Conservation (phyloP, 2,113 vertebrate species). For the Mohoua ochrocephala region DNA sequence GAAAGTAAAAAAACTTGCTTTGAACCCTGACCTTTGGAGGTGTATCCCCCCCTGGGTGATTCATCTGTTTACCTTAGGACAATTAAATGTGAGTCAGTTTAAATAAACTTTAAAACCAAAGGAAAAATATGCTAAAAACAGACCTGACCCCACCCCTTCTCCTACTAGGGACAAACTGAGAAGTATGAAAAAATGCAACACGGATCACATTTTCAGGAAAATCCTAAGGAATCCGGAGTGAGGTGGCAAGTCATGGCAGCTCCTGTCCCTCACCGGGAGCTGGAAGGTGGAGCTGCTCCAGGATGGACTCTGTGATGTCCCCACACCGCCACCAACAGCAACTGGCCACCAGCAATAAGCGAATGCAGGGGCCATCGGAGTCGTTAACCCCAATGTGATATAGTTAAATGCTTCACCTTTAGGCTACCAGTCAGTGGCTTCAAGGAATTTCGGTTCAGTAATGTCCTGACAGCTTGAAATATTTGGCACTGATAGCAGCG, state of each 20-base stretch:
- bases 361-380: neutral
- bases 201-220: conserved; percentile 54
- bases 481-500: neutral
- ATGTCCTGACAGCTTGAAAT: conserved; percentile 26
- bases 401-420: conserved; percentile 15
- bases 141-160: conserved; percentile 44
- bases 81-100: conserved; percentile 79
- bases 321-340: neutral
- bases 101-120: conserved; percentile 72
- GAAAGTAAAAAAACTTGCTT: conserved; percentile 27
- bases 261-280: neutral
- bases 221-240: neutral
- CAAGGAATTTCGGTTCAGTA: neutral
- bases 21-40: conserved; percentile 68
- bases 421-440: neutral
- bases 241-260: neutral
- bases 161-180: conserved; percentile 23
- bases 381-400: neutral
- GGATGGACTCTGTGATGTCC: neutral
- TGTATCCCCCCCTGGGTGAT: conserved; percentile 67
- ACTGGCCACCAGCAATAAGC: neutral
- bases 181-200: conserved; percentile 21
- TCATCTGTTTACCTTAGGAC: conserved; percentile 77
- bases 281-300: conserved; percentile 50
- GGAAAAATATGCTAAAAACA: conserved; percentile 72